Evolutionary conservation across 2,113 vertebrate species (phyloP).

Genomic region (Lycocorax pyrrhopterus): DNA sequence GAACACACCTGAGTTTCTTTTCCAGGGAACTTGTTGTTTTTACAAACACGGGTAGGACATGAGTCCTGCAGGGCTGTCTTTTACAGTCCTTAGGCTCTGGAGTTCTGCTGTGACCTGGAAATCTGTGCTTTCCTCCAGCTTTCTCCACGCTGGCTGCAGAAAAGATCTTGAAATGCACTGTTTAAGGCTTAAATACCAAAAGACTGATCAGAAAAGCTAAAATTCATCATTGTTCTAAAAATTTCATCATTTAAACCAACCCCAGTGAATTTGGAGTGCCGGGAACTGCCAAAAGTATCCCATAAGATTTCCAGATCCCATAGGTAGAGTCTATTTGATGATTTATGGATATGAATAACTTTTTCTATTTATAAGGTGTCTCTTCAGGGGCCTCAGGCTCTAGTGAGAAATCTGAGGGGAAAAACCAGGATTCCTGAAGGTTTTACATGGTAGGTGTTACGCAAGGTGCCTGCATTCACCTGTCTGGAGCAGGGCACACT

Average conservation of each 20-base stretch:
- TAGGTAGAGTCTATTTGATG: background rate
- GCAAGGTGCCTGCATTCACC: background rate
- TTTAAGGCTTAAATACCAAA: background rate
- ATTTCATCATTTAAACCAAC: background rate
- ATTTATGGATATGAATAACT: background rate
- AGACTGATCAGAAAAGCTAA: background rate
- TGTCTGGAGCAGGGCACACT: background rate
- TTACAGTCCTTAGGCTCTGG: background rate
- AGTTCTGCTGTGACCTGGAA: background rate
- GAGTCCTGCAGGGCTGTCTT: background rate
- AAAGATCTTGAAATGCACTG: background rate
- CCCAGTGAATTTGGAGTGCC: background rate
- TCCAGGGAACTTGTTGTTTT: background rate
- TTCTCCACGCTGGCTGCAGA: background rate
- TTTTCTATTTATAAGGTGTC: background rate
- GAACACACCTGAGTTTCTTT: background rate
- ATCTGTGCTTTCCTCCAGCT: background rate
- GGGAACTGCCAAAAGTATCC: background rate
- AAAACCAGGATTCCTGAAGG: background rate
- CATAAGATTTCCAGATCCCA: background rate
- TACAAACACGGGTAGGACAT: background rate
- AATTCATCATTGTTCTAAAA: background rate
- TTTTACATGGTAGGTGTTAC: background rate
- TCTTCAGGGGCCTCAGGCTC: background rate
- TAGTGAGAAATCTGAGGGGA: background rate